Base-by-base conservation (phyloP, 1,140 invertebrate species). In the Zeugodacus cucurbitae region DNA sequence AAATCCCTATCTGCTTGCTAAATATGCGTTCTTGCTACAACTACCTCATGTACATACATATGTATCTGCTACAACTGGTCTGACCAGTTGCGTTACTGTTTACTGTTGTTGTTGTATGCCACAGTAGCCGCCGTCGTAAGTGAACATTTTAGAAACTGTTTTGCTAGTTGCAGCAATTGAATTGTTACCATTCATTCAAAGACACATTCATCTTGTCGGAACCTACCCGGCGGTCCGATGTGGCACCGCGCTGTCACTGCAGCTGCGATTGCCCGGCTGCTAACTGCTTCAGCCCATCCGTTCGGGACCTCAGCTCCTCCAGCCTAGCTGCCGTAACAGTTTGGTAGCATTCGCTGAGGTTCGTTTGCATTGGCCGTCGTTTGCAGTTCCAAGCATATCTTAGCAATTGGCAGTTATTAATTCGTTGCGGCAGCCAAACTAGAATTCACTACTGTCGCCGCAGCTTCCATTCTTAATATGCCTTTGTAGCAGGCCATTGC, bases 321-420 rank as follows among this genome's bases (percentile, higher is more conserved):
- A 54, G 48, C 17, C 14, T 6, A 3, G 20, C 2, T 26, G n/a
- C 10, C 8, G 41, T n/a, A n/a, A n/a, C n/a, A n/a, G n/a, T 82
- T 10, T 34, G 41, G 4, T 74, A 6, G 34, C 22, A 22, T 37
- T 74, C 67, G 34, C 34, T 29, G 67, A 32, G 14, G 34, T 74
- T 29, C 37, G 74, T 34, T 34, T 48, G 74, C 37, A 14, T 78
- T 48, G 20, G 41, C 64, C 32, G 64, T 7, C 64, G 64, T 34
- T 17, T 17, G 32, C 41, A 82, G 6, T 44, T 82, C 22, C 74
- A 48, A 82, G 17, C 37, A 82, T 26, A 54, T 54, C 74, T 82
- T n/a, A 48, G 74, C 74, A 82, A 87, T 87, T 87, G 67, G 58
- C 87, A 87, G 87, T 87, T 87, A 64, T 64, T 87, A 87, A 70